Conservation (phyloP, 2,888 invertebrate genomes). For the Oxystoma pomonae region DNA sequence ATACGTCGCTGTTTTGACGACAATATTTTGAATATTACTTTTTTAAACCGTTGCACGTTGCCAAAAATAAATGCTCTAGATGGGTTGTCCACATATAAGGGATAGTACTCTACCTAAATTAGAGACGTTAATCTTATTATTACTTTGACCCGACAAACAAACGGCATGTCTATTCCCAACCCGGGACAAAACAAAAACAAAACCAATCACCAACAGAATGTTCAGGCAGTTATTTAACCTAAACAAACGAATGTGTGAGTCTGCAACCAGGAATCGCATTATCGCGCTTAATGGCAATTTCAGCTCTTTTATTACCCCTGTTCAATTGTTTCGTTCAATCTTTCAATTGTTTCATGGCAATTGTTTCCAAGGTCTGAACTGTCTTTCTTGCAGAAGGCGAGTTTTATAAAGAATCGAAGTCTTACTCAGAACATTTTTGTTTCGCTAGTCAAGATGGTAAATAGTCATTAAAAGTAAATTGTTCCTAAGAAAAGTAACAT, state of each 20-base stretch:
- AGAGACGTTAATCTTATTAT: too few relatives aligned
- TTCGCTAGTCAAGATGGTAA: too few relatives aligned
- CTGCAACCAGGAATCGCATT: background rate
- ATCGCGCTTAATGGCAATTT: background rate
- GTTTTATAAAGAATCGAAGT: background rate
- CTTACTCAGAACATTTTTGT: background rate
- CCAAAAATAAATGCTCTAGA: too few relatives aligned
- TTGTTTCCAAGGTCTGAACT: background rate
- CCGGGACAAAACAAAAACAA: background rate
- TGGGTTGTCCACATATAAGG: too few relatives aligned
- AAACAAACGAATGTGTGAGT: background rate
- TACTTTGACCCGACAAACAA: too few relatives aligned
- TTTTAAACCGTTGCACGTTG: too few relatives aligned
- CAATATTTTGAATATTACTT: too few relatives aligned
- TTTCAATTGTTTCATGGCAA: background rate
- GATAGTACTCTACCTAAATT: too few relatives aligned
- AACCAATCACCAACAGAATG: background rate
- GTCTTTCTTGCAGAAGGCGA: background rate
- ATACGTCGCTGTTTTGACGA: too few relatives aligned
- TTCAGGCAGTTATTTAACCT: background rate
- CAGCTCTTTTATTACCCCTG: background rate
- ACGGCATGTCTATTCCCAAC: too few relatives aligned
- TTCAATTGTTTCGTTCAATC: background rate
- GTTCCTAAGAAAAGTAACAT: too few relatives aligned
- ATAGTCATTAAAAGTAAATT: too few relatives aligned